These are phyloP conservation scores for Galbula dea DNA, from an alignment of 2,113 vertebrate species.

Conservation along the genomic window DNA sequence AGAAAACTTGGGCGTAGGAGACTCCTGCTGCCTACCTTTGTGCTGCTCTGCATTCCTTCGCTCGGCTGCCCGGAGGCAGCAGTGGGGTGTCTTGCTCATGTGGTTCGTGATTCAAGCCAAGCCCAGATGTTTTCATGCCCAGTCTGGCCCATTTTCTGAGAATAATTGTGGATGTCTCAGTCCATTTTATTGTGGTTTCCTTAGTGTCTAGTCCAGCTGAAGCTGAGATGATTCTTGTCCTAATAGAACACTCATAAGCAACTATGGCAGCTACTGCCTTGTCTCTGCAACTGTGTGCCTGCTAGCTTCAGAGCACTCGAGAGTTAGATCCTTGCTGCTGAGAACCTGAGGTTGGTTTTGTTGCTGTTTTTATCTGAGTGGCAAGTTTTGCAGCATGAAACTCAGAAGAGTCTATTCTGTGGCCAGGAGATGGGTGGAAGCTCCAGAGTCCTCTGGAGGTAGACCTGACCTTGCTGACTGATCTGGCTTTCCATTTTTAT, in stretches of 20 bases:
- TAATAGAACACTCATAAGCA: not conserved
- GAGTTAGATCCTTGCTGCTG: fast-evolving
- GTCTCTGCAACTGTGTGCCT: not conserved
- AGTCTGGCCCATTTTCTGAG: slow-evolving; percentile 51
- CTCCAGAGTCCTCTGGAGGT: not conserved
- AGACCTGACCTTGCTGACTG: not conserved
- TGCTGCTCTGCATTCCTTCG: not conserved
- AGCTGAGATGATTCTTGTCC: not conserved
- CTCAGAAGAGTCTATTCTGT: not conserved
- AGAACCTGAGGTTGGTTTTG: not conserved
- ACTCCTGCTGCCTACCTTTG: not conserved
- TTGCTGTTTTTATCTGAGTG: not conserved
- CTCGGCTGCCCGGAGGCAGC: not conserved
- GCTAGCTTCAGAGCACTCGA: not conserved
- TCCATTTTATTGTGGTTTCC: slow-evolving; percentile 59
- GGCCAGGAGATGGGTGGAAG: not conserved
- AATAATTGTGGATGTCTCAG: not conserved
- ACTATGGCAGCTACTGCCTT: not conserved
- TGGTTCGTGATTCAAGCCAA: slow-evolving; percentile 30
- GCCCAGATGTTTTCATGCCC: slow-evolving; percentile 52
- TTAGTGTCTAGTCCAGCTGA: slow-evolving; percentile 25
- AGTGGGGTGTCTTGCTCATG: not conserved
- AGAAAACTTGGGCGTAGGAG: not conserved
- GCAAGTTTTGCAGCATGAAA: not conserved
- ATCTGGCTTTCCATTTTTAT: not conserved